phyloP scores from a whole-genome alignment of 2,113 vertebrate species.

The Heteronetta atricapilla region DNA sequence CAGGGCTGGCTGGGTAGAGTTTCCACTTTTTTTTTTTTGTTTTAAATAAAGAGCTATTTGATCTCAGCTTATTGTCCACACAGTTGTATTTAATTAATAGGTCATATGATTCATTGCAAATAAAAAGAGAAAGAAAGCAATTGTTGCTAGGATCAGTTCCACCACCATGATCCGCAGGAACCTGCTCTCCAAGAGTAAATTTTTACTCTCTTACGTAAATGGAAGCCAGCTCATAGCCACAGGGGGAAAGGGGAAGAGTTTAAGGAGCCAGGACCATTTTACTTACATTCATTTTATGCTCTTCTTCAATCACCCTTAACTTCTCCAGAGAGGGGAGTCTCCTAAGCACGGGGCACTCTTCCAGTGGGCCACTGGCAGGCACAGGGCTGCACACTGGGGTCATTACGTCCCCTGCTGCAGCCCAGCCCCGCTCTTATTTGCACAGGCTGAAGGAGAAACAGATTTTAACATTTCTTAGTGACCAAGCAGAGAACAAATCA shows the following conservation, averaged over 20 bases:
- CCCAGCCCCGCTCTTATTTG: slow-evolving; percentile 13
- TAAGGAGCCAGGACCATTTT: not conserved
- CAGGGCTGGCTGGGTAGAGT: not conserved
- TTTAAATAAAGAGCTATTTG: not conserved
- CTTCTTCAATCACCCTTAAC: slow-evolving; percentile 11
- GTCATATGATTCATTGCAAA: not conserved
- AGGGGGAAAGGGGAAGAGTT: not conserved
- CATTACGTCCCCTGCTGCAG: not conserved
- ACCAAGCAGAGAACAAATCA: not conserved
- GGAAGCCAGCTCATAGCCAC: not conserved
- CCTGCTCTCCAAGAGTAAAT: not conserved
- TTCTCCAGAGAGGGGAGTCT: not conserved
- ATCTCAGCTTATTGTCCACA: not conserved
- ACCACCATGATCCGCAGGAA: not conserved
- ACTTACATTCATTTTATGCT: slow-evolving; percentile 7
- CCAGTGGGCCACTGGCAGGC: not conserved
- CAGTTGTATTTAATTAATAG: not conserved
- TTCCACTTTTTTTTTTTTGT: not conserved
- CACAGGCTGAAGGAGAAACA: slow-evolving; percentile 5
- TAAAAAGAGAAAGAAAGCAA: not conserved
- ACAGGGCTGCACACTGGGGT: not conserved
- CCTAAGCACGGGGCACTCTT: slow-evolving; percentile 16
- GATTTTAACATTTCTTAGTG: not conserved
- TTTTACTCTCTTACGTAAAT: not conserved
- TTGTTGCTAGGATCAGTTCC: not conserved